These are phyloP conservation scores for Nannospalax galili DNA, from an alignment of 2,113 vertebrate genomes.

Conservation along the genomic window DNA sequence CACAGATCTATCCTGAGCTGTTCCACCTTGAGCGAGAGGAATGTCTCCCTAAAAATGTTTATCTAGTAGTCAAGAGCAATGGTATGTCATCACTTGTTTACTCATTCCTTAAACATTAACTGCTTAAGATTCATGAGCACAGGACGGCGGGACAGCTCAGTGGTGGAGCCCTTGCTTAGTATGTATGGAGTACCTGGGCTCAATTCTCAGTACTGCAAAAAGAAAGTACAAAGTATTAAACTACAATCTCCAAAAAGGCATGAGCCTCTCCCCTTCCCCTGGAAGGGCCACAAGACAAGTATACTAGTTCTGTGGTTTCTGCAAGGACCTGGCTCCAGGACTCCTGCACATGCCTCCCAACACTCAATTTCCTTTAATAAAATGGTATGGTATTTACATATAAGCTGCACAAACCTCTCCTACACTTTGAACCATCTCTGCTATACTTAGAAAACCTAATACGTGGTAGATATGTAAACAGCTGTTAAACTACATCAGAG, in stretches of 20 bases:
- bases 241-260: background rate
- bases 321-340: background rate
- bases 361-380: background rate
- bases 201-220: background rate
- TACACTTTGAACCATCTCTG: background rate
- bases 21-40: background rate
- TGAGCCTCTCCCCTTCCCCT: background rate
- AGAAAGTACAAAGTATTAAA: background rate
- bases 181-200: background rate
- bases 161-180: background rate
- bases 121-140: background rate
- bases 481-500: too few species aligned
- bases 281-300: background rate
- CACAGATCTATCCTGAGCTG: background rate
- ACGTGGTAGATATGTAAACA: background rate
- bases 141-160: background rate
- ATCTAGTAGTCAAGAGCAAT: background rate
- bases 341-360: background rate
- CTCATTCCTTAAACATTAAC: background rate
- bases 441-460: background rate
- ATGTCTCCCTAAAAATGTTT: background rate
- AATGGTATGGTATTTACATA: background rate
- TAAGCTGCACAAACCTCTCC: background rate
- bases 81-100: background rate
- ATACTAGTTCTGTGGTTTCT: background rate